These are phyloP conservation scores for Bombus superbus DNA, from an alignment of 1,140 invertebrate genomes.

Conservation along the genomic window DNA sequence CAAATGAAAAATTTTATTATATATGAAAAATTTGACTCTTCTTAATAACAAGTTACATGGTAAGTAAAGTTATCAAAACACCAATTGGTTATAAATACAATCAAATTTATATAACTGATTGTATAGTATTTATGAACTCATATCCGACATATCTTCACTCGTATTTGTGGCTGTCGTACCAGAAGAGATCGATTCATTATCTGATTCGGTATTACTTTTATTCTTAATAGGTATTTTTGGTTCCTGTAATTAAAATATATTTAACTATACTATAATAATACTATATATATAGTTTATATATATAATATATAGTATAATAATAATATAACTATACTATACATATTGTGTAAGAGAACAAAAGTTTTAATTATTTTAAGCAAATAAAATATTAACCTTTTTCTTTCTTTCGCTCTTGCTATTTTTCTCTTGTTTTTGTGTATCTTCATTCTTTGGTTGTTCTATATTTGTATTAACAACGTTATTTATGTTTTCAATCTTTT, in stretches of 20 bases:
- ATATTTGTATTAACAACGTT: background rate
- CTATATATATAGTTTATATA: no score
- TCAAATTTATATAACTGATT: background rate
- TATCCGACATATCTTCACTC: conserved; percentile 50
- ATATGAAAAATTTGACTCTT: background rate
- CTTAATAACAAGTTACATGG: background rate
- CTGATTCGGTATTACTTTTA: conserved; percentile 15
- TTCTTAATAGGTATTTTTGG: background rate
- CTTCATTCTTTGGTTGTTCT: conserved; percentile 25
- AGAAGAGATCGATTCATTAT: conserved; percentile 32
- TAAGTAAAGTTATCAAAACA: background rate
- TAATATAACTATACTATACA: background rate
- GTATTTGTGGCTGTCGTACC: conserved; percentile 28
- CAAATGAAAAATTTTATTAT: background rate
- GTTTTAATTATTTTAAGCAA: background rate
- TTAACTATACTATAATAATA: background rate
- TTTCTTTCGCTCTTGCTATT: conserved; percentile 47
- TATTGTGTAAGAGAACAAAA: no score
- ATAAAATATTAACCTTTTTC: conserved; percentile 10
- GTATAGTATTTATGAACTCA: conserved; percentile 26
- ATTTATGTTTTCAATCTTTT: conserved; percentile 34
- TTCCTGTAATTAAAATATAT: background rate
- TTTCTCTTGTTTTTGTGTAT: conserved; percentile 39
- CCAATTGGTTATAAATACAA: background rate
- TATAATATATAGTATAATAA: no score